Evolutionary conservation across 2,888 invertebrate genomes (phyloP), one percentile per base, ranked within the genome.

Genomic region (Synanthedon andrenaeformis): DNA sequence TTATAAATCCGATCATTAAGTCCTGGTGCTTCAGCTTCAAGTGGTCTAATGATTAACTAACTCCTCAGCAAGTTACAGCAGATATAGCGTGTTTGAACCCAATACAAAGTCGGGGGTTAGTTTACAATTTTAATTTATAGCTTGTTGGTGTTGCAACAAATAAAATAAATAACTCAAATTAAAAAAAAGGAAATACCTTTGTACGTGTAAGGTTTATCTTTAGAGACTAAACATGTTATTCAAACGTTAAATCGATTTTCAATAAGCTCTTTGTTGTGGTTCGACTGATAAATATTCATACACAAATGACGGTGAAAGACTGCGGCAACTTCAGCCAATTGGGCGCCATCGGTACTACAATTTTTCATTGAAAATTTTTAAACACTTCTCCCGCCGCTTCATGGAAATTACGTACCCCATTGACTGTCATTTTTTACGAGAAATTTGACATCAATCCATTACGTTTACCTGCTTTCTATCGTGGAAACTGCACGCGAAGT

Each of bases 361-460:
- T 80, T 79, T 82, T 80, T 83, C 76, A 82, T 72, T 65, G 70
- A 70, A 45, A 79, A 76, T 76, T 80, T 80, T 73, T 74, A 78
- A 83, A 79, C 74, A 82, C 77, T 74, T 69, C 67, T 70, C 67
- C 70, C 72, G 69, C 71, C 72, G 72, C 73, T 68, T 67, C 66
- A 68, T 72, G 71, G 64, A 79, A 83, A 83, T 84, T 83, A 83
- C 83, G 83, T 83, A 76, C 76, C 79, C 79, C 83, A 82, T 83
- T 83, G 83, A 79, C 77, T 76, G 74, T 79, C 76, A 81, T 79
- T 82, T 83, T 85, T 85, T 82, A 79, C 80, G 72, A 79, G 75
- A 79, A 83, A 82, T 84, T 83, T 82, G 81, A 81, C 84, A 83
- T 79, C 82, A 80, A 82, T 82, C 80, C 80, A 82, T 83, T 83